phyloP scores from a whole-genome alignment of 2,113 vertebrate genomes.

The Heterocephalus glaber region DNA sequence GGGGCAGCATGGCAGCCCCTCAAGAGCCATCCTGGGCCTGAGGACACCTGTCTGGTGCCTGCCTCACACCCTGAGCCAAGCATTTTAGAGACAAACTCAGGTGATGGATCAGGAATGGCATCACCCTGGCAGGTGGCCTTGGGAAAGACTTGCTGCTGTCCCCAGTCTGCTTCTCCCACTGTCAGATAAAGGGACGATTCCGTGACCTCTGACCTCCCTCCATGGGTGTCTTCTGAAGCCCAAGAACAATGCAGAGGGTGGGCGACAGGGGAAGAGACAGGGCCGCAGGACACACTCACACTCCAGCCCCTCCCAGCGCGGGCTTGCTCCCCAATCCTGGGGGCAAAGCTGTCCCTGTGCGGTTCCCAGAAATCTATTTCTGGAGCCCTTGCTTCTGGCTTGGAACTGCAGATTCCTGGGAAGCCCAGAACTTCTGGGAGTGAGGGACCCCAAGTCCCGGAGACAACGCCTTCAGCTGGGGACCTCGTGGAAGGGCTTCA shows the following conservation, averaged over 20 bases:
- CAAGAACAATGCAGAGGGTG: neutral
- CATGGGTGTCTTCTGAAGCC: neutral
- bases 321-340: rapidly evolving
- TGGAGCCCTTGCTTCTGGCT: neutral
- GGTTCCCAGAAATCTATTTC: neutral
- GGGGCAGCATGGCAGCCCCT: rapidly evolving
- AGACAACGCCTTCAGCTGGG: neutral
- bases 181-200: neutral
- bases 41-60: neutral
- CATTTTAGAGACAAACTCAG: neutral
- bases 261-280: rapidly evolving
- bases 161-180: neutral
- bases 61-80: neutral
- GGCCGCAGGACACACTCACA: too few species aligned
- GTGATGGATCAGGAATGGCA: neutral
- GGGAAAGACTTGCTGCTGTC: neutral
- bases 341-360: neutral
- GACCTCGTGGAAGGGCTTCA: rapidly evolving
- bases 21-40: neutral
- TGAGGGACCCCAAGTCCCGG: too few species aligned
- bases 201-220: neutral
- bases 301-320: neutral
- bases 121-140: conserved; percentile 1
- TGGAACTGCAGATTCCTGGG: neutral
- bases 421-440: neutral